Base-by-base conservation (phyloP, 1,140 invertebrate species). In the Cyrtorhinus lividipennis region DNA sequence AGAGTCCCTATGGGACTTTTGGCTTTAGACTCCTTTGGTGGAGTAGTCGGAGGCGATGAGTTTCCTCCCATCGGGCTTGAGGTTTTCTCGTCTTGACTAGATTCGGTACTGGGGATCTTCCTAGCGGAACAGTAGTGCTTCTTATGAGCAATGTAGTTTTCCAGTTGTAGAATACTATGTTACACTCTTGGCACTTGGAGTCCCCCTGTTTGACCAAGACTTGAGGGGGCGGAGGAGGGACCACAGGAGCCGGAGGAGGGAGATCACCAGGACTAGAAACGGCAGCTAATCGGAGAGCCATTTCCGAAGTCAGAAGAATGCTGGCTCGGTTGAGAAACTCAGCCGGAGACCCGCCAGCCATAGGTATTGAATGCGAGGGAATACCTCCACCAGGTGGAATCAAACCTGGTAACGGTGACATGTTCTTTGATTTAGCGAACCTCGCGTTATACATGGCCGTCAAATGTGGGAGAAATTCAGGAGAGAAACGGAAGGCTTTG, bases 151-250 rank as follows among this genome's bases (percentile, higher is more conserved):
- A 93, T 75, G 69, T 92, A 96, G 70, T 95, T 97, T 71, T 98
- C 94, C 68, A 92, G 87, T 67, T 92, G 74, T 91, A 96, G 70
- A 98, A 98, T 0, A 95, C 92, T 62, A 98, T 98, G 71, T 95
- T 95, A 76, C 93, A 97, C 68, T 96, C 92, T 69, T 90, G 85
- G 75, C 93, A 97, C 73, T 92, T 94, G 23, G 84, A 91, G 0
- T 88, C 85, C 12, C 86, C 87, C 73, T 88, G 83, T 69, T 90
- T 90, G 44, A 90, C 85, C 56, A 88, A 79, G 38, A 90, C 86
- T 68, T 88, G 85, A 5, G 78, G 73, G n/a, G n/a, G n/a, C 56
- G 79, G 75, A 0, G 66, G 62, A n/a, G 27, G 57, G 2, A 64
- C 26, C 3, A 67, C 69, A 3, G 73, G 69, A 3, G 66, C 26